Evolutionary conservation across 2,797 vertebrate genomes (phyloP).

Genomic region (Leptodactylus fallax): DNA sequence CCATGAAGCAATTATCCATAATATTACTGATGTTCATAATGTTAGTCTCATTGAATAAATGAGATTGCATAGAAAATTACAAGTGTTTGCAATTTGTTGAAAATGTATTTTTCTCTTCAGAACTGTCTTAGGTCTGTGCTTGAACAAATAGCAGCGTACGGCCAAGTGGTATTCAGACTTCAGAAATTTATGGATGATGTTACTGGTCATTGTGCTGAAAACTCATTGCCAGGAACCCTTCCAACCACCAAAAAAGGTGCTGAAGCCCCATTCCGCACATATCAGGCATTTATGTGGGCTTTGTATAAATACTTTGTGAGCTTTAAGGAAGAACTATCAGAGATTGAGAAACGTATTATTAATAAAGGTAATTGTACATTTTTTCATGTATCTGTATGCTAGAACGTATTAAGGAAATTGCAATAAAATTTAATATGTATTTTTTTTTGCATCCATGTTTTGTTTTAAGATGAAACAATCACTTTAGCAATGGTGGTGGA

Average conservation of each 20-base stretch:
- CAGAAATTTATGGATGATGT: slow-evolving; percentile 97
- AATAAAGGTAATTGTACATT: slow-evolving; percentile 80
- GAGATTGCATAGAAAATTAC: neutral
- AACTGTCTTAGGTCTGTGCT: slow-evolving; percentile 90
- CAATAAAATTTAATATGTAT: neutral
- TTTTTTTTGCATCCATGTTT: neutral
- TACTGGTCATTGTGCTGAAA: slow-evolving; percentile 86
- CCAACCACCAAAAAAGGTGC: slow-evolving; percentile 80
- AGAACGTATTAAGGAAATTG: neutral
- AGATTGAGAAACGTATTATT: slow-evolving; percentile 90
- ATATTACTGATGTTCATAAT: no score
- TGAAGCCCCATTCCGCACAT: slow-evolving; percentile 93
- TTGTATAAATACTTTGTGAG: slow-evolving; percentile 94
- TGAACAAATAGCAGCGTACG: slow-evolving; percentile 92
- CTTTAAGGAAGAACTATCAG: slow-evolving; percentile 92
- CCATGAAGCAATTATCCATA: no score
- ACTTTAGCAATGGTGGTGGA: slow-evolving; percentile 90
- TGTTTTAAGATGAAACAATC: slow-evolving; percentile 84
- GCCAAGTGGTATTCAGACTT: slow-evolving; percentile 91
- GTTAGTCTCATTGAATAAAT: no score
- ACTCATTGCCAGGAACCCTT: slow-evolving; percentile 74
- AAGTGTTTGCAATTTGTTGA: neutral
- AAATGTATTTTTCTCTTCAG: slow-evolving; percentile 70
- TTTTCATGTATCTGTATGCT: no score
- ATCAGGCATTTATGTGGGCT: slow-evolving; percentile 97